These are phyloP conservation scores for Pogona vitticeps DNA, from an alignment of 2,113 vertebrate genomes.

Conservation along the genomic window DNA sequence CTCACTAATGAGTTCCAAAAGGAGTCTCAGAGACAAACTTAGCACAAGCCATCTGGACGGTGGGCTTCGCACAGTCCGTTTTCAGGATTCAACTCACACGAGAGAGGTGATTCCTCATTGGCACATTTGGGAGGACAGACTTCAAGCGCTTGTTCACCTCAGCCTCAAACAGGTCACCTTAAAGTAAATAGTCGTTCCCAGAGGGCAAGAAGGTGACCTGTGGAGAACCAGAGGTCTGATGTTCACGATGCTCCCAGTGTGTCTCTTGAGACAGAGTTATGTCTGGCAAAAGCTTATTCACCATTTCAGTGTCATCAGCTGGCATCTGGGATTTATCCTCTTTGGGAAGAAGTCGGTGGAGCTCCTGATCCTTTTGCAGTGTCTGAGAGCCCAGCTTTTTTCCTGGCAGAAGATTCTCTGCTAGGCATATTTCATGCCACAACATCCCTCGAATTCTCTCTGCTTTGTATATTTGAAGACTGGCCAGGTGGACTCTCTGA, in stretches of 20 bases:
- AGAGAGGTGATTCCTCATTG: neutral
- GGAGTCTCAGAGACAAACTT: conserved; percentile 44
- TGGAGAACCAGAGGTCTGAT: rapidly evolving
- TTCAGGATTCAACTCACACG: conserved; percentile 34
- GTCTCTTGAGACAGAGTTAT: neutral
- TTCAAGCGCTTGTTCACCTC: neutral
- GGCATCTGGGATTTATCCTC: neutral
- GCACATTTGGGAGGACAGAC: neutral
- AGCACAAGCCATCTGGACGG: conserved; percentile 39
- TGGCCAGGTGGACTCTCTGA: neutral
- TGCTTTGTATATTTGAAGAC: neutral
- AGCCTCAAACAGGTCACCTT: conserved; percentile 35
- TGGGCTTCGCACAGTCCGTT: conserved; percentile 41
- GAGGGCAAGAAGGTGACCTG: rapidly evolving
- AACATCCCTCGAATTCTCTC: neutral
- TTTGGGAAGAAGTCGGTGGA: neutral
- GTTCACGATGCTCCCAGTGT: neutral
- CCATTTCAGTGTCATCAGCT: neutral
- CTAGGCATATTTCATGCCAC: no score
- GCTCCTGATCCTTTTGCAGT: neutral
- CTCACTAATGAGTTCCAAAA: conserved; percentile 54
- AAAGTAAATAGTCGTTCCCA: rapidly evolving
- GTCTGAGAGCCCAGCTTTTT: neutral
- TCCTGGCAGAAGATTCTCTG: neutral
- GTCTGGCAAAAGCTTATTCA: neutral